Evolutionary conservation across 35 echinoderm and acorn worm species (phyloP).

Genomic region (Antedon bifida): DNA sequence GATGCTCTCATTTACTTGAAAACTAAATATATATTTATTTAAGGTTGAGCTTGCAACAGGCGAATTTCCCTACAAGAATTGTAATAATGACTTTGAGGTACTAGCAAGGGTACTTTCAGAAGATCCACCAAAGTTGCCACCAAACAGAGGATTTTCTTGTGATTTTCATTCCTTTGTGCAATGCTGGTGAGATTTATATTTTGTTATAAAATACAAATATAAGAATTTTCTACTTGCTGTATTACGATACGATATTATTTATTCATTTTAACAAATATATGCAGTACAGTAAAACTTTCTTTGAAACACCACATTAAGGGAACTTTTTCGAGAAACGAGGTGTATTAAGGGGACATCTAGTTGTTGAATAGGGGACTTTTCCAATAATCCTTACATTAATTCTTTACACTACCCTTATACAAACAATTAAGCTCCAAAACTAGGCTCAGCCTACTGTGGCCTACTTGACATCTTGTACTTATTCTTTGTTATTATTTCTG

Average conservation of each 20-base stretch:
- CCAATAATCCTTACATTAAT: no score
- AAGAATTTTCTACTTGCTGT: background rate
- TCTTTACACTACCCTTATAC: no score
- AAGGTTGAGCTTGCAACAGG: slow-evolving; percentile 95
- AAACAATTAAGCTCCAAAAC: no score
- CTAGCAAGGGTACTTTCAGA: slow-evolving; percentile 79
- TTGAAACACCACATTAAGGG: no score
- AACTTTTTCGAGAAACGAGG: no score
- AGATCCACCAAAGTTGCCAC: slow-evolving; percentile 84
- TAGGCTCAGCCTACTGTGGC: no score
- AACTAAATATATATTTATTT: background rate
- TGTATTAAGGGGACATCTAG: no score
- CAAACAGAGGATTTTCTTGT: slow-evolving; percentile 73
- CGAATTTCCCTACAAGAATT: slow-evolving; percentile 97
- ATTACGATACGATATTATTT: background rate
- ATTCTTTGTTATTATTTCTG: no score
- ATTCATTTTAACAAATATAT: background rate
- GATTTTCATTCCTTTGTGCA: slow-evolving; percentile 94
- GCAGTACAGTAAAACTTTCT: no score
- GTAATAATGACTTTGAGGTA: slow-evolving; percentile 98
- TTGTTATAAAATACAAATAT: background rate
- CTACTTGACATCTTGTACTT: no score
- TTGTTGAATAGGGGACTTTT: no score
- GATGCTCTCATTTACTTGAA: no score
- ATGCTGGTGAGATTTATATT: slow-evolving; percentile 61